Percentiles rank a stretch among this genome's conserved stretches.
Evolutionary conservation across 2,888 invertebrate species (phyloP).

Genomic region (Tetanocera ferruginea): DNA sequence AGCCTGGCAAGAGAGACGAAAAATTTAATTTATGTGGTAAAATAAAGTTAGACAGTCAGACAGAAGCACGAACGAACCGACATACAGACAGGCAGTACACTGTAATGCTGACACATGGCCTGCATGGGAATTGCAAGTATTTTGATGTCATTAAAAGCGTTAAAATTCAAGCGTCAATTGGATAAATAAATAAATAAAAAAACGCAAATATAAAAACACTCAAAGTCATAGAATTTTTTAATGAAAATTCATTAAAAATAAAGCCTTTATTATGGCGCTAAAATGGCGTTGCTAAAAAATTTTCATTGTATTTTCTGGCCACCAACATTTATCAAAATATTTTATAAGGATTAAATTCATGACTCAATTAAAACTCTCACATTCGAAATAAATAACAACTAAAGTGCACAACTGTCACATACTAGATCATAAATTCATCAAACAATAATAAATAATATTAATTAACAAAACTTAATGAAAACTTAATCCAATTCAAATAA

Average conservation of each 20-base stretch:
- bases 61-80: neutral
- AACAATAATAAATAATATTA: too few species aligned
- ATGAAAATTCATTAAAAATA: neutral
- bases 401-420: too few species aligned
- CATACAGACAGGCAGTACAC: neutral
- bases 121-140: conserved; percentile 9
- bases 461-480: too few species aligned
- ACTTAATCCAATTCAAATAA: too few species aligned
- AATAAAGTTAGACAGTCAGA: conserved; percentile 7
- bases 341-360: too few species aligned
- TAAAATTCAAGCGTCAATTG: neutral
- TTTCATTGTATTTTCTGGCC: too few species aligned
- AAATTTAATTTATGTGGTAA: conserved; percentile 35
- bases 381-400: too few species aligned
- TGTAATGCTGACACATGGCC: neutral
- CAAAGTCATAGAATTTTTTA: neutral
- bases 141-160: neutral
- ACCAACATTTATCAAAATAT: too few species aligned
- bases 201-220: neutral
- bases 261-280: too few species aligned
- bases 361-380: too few species aligned
- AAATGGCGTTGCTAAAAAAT: too few species aligned
- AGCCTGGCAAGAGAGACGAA: conserved; percentile 22
- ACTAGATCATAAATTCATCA: too few species aligned
- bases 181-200: neutral